A percentile compares a stretch with the other conserved stretches of the same genome.
Conservation (phyloP, 2,888 invertebrate species). For the Smittia aterrima region DNA sequence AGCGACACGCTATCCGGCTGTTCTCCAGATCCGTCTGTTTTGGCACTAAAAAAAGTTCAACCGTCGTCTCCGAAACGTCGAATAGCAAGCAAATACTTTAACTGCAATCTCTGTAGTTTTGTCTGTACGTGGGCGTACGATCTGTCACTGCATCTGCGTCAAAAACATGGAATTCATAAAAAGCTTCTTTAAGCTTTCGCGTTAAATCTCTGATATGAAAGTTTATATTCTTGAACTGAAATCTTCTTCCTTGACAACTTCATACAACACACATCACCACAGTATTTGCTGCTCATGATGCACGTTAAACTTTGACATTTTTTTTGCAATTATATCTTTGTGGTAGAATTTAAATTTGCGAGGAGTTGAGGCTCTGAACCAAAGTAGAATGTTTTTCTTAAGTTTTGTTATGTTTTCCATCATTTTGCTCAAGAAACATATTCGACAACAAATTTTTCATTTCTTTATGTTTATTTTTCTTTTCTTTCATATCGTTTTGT, state of each 20-base stretch:
- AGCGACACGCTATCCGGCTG: not conserved
- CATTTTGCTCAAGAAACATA: constrained; percentile 10
- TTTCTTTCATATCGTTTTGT: constrained; percentile 33
- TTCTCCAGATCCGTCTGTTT: not conserved
- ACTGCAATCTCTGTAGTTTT: constrained; percentile 53
- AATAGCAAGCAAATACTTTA: constrained; percentile 48
- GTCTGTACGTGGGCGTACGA: constrained; percentile 55
- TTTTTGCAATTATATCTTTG: constrained; percentile 12
- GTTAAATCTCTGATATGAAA: not conserved
- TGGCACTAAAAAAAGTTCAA: constrained; percentile 5
- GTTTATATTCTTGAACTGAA: too few relatives aligned
- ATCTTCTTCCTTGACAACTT: too few relatives aligned
- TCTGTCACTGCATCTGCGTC: constrained; percentile 53
- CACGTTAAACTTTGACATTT: constrained; percentile 27
- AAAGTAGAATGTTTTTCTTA: constrained; percentile 27
- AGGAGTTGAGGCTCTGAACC: not conserved
- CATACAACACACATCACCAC: not conserved
- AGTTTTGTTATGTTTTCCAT: constrained; percentile 34
- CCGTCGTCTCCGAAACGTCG: constrained; percentile 32
- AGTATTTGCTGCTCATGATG: constrained; percentile 30
- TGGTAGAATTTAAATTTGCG: constrained; percentile 25
- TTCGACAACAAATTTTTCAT: constrained; percentile 21
- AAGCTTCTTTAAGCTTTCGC: constrained; percentile 47
- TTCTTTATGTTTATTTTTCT: constrained; percentile 39
- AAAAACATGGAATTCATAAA: constrained; percentile 55